These are phyloP conservation scores for Dasyprocta punctata DNA, from an alignment of 2,113 vertebrate species.

Conservation along the genomic window DNA sequence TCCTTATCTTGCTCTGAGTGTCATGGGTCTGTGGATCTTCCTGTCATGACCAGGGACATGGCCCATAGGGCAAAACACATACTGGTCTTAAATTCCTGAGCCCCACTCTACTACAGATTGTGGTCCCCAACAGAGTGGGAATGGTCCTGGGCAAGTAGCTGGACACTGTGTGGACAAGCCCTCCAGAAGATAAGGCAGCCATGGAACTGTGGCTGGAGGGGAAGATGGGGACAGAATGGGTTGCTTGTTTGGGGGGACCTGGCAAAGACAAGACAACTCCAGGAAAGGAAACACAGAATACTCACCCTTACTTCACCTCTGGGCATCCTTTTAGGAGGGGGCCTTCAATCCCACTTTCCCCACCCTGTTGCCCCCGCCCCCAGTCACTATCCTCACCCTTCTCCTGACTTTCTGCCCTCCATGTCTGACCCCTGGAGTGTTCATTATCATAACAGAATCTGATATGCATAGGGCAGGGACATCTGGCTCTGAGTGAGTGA, in stretches of 20 bases:
- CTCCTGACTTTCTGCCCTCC: background rate
- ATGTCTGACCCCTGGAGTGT: background rate
- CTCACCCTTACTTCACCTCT: background rate
- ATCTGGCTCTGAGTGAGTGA: background rate
- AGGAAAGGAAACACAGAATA: background rate
- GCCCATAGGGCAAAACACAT: background rate
- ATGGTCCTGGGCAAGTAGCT: background rate
- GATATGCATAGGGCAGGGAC: background rate
- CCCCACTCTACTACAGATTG: background rate
- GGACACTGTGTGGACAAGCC: no score
- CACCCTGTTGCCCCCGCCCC: no score
- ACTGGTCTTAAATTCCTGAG: background rate
- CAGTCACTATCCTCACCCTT: background rate
- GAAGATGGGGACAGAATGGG: no score
- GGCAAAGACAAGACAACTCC: background rate
- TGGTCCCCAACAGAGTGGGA: background rate
- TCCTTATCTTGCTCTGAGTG: background rate
- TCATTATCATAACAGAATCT: background rate
- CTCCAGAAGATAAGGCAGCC: background rate
- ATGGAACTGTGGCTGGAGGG: background rate
- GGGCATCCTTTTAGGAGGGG: background rate
- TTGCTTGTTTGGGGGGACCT: background rate
- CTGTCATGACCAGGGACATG: background rate
- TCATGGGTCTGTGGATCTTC: background rate
- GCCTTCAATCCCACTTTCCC: background rate